A percentile compares a stretch with the other conserved stretches of the same genome.
Conservation (phyloP, 23 tunicate species). For the Styela clava region DNA sequence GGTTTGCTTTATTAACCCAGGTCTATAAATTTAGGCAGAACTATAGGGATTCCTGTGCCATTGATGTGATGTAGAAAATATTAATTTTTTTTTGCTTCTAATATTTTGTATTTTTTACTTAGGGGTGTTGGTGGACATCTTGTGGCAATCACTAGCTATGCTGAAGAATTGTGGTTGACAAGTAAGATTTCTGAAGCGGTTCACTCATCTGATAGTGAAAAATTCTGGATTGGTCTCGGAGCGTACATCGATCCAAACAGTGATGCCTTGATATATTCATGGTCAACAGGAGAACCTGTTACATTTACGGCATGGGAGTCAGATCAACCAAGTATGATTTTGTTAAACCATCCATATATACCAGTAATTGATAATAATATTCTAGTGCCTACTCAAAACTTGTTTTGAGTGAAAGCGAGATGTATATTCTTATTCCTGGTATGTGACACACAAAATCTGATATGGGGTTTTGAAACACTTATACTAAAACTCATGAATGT, state of each 20-base stretch:
- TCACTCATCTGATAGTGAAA: slow-evolving; percentile 50
- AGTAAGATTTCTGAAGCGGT: slow-evolving; percentile 63
- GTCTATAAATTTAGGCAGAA: no score
- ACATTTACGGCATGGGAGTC: slow-evolving; percentile 78
- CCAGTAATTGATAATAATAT: background rate
- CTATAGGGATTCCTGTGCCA: no score
- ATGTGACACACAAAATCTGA: no score
- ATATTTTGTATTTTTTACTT: background rate
- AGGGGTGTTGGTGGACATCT: slow-evolving; percentile 68
- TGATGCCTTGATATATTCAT: slow-evolving; percentile 34
- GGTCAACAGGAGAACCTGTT: slow-evolving; percentile 80
- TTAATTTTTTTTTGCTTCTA: no score
- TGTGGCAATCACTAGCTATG: slow-evolving; percentile 34
- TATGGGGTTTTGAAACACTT: no score
- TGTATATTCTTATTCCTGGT: no score
- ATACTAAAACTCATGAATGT: no score
- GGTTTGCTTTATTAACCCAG: no score
- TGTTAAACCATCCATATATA: no score
- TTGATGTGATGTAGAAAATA: no score
- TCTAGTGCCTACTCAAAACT: background rate
- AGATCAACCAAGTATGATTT: slow-evolving; percentile 51
- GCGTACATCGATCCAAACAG: slow-evolving; percentile 38
- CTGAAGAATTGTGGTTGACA: slow-evolving; percentile 47
- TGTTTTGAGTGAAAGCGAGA: no score
- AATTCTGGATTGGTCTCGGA: slow-evolving; percentile 54